Percentiles rank a stretch among this genome's conserved stretches.
phyloP scores from a whole-genome alignment of 2,113 vertebrate species.

The Campylorhamphus procurvoides region DNA sequence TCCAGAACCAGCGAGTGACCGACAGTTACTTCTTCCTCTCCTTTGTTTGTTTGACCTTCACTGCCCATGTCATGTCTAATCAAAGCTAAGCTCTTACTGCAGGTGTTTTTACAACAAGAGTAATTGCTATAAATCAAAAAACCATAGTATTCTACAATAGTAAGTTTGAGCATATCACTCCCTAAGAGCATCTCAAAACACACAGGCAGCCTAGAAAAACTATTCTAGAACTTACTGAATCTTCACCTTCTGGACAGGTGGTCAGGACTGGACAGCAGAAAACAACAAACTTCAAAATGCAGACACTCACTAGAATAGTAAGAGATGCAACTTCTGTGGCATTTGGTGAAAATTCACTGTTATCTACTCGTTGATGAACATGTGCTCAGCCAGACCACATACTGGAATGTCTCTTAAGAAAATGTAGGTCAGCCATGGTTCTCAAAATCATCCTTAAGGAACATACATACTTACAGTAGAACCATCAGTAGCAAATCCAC shows the following conservation, averaged over 20 bases:
- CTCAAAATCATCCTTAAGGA: neutral
- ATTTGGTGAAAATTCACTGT: neutral
- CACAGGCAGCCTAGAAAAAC: neutral
- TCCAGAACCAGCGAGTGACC: neutral
- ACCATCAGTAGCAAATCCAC: neutral
- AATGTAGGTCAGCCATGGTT: neutral
- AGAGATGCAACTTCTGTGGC: neutral
- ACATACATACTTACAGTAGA: neutral
- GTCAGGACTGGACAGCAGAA: neutral
- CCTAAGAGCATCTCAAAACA: neutral
- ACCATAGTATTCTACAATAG: neutral
- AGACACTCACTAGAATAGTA: neutral
- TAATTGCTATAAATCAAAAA: neutral
- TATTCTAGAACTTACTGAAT: neutral
- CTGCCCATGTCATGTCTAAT: neutral
- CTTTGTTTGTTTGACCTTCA: conserved; percentile 20
- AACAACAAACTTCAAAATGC: neutral
- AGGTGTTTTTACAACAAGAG: neutral
- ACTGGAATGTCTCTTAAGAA: neutral
- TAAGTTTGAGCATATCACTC: neutral
- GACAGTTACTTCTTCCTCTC: neutral
- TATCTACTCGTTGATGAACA: accelerated
- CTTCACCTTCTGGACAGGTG: neutral
- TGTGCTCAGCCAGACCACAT: neutral
- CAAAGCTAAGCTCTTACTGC: neutral